Base-by-base conservation (phyloP, 2,888 invertebrate species). In the Hermaeophaga mercurialis region DNA sequence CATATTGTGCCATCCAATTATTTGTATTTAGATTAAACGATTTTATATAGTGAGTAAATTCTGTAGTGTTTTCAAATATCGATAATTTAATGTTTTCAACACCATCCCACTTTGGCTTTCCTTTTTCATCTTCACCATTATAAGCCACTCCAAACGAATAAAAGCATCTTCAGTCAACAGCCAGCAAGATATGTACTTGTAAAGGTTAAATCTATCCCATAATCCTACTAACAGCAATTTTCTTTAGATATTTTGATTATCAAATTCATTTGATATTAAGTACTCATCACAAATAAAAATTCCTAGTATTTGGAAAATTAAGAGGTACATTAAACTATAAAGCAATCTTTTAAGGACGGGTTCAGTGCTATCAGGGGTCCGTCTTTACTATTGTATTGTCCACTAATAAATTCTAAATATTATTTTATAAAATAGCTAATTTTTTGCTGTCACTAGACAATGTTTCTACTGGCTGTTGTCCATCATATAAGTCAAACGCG, bases 21-120 rank as follows among this genome's bases (percentile, higher is more conserved):
- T 98, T 98, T 0, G 98, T 98, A 77, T 96, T 96, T 58, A 90
- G 90, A 77, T 98, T 98, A 78, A 98, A 98, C 33, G 95, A 91
- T 56, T 85, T 84, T 38, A 98, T 93, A 73, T 94, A 90, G 70
- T 94, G 89, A 57, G 89, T 87, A 80, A 94, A 93, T 62, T 89
- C 88, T 8, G 87, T 88, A 2, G 93, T 89, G 28, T 85, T 85
- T 78, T 97, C 96, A 72, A 92, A 91, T 1, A 88, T 80, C 19
- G 80, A 73, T n/a, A 96, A 78, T 70, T 91, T 87, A 0, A 97
- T 90, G 75, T 98, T 98, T 59, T 88, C 88, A 72, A 94, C 91
- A 1, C 92, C 96, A 72, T 94, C 87, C 96, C 96, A 97, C 58
- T 80, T 78, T 3, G 79, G 71, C 5, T 78, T 75, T n/a, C 86